Evolutionary conservation across 2,888 invertebrate genomes (phyloP).

Genomic region (Pseudeuparius sepicola): DNA sequence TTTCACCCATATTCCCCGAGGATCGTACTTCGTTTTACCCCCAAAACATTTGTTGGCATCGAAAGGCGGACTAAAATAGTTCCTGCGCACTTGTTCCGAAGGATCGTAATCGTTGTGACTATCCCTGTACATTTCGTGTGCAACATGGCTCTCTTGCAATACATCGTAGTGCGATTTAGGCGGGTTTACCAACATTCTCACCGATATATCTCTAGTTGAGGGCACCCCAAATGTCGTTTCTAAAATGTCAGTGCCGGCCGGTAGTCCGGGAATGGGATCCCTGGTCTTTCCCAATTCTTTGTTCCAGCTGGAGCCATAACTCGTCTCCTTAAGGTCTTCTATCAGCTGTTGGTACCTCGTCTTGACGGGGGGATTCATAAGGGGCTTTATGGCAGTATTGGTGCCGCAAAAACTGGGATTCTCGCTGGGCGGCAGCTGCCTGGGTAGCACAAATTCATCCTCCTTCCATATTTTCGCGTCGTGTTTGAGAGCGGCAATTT

Average conservation of each 20-base stretch:
- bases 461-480: conserved; percentile 26
- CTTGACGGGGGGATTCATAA: conserved; percentile 33
- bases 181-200: conserved; percentile 38
- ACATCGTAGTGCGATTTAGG: conserved; percentile 34
- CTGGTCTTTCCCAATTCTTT: conserved; percentile 38
- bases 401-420: conserved; percentile 27
- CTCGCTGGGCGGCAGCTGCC: conserved; percentile 23
- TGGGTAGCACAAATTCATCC: conserved; percentile 21
- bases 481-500: conserved; percentile 32
- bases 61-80: conserved; percentile 38
- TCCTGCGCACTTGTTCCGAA: conserved; percentile 37
- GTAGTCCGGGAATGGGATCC: conserved; percentile 39
- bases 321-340: conserved; percentile 41
- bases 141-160: conserved; percentile 34
- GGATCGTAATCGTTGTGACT: conserved; percentile 42
- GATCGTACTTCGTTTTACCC: conserved; percentile 38
- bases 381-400: conserved; percentile 23
- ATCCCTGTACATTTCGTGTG: conserved; percentile 40
- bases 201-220: conserved; percentile 23
- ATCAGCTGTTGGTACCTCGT: conserved; percentile 40
- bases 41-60: conserved; percentile 41
- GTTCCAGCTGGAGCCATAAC: conserved; percentile 41
- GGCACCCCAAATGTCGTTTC: conserved; percentile 37
- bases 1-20: conserved; percentile 41
- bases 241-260: conserved; percentile 36